Percentiles rank a stretch among this genome's conserved stretches.
Conservation (phyloP, 1,140 invertebrate species). For the Temnothorax longispinosus region DNA sequence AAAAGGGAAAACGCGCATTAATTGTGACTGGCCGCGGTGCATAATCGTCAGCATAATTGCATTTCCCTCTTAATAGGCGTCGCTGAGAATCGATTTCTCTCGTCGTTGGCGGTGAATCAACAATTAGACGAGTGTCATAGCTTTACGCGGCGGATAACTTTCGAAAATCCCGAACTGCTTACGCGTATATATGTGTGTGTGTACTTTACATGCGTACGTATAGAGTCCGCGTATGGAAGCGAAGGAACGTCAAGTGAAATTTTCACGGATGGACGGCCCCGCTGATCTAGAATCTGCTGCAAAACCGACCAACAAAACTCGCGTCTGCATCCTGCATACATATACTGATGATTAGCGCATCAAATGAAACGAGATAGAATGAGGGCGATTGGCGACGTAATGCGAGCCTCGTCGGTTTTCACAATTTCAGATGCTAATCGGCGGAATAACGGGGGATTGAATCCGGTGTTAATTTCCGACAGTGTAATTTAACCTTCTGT, state of each 20-base stretch:
- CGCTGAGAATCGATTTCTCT: constrained; percentile 67
- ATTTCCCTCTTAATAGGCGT: constrained; percentile 66
- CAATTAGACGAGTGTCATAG: constrained; percentile 52
- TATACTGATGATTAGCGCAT: background rate
- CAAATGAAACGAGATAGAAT: background rate
- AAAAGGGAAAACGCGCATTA: constrained; percentile 40
- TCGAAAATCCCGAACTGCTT: constrained; percentile 68
- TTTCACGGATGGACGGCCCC: constrained; percentile 66
- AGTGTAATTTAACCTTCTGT: background rate
- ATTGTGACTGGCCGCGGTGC: constrained; percentile 29
- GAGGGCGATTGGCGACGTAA: background rate
- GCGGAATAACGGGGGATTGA: background rate
- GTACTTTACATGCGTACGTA: background rate
- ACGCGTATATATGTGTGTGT: background rate
- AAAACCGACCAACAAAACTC: constrained; percentile 33
- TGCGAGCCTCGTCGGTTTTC: constrained; percentile 6
- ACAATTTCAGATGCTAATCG: constrained; percentile 46
- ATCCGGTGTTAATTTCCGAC: constrained; percentile 1
- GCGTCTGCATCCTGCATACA: constrained; percentile 11
- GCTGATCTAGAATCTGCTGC: constrained; percentile 55
- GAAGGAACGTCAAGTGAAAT: constrained; percentile 63
- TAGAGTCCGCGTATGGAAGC: background rate
- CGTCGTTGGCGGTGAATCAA: constrained; percentile 42
- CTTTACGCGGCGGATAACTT: constrained; percentile 50
- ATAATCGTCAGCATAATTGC: constrained; percentile 68